These are phyloP conservation scores for Xiphophorus hellerii DNA, from an alignment of 2,113 vertebrate genomes.

Conservation along the genomic window DNA sequence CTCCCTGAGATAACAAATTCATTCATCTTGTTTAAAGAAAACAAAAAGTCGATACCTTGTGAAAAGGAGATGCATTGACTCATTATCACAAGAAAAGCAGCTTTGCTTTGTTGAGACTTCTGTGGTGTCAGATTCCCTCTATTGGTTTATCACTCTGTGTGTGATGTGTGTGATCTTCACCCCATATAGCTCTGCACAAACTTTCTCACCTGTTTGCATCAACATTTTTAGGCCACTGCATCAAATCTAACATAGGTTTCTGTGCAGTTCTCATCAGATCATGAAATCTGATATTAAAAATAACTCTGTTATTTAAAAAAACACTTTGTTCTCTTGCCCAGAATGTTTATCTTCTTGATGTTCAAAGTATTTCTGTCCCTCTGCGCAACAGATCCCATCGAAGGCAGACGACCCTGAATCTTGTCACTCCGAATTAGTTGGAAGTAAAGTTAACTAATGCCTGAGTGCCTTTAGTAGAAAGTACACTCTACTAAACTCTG, in stretches of 20 bases:
- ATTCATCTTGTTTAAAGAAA: slow-evolving; percentile 2
- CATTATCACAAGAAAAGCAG: neutral
- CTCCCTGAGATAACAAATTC: neutral
- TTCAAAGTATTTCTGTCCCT: neutral
- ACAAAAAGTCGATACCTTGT: neutral
- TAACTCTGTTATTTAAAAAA: neutral
- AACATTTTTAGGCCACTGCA: neutral
- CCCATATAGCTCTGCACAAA: neutral
- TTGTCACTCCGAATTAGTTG: neutral
- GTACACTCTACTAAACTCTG: neutral
- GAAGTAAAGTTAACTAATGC: neutral
- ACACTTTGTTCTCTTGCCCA: neutral
- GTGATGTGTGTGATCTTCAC: neutral
- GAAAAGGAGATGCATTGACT: neutral
- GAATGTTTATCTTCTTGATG: neutral
- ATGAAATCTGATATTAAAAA: neutral
- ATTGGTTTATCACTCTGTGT: neutral
- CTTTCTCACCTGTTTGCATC: neutral
- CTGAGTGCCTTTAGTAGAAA: neutral
- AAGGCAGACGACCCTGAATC: neutral
- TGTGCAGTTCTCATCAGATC: neutral
- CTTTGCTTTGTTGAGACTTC: neutral
- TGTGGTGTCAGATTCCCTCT: neutral
- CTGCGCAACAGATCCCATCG: too few species aligned
- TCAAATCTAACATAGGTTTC: neutral